Evolutionary conservation across 2,113 vertebrate genomes (phyloP), one percentile per base, ranked within the genome.

Genomic region (Anhinga anhinga): DNA sequence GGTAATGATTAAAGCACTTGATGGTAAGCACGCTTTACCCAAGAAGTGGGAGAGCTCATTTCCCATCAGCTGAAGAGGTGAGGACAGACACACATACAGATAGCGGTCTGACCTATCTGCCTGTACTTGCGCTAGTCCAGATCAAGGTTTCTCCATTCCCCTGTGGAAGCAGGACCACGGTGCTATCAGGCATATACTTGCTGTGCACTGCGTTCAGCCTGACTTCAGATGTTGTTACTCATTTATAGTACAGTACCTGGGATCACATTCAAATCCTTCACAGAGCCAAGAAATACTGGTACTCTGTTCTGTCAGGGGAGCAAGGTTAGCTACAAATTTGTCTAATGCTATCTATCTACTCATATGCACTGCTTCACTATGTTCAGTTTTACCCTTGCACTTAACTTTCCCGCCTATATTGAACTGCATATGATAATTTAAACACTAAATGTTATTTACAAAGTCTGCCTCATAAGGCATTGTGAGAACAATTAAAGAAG

Each of bases 401-500:
- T 65, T 49, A 52, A 36, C 40, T 50, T 81, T 29, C 45, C 30
- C 49, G 70, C 34, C 67, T 77, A 7, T 18, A 13, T 0, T 32
- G 45, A 94, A n/a, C 20, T n/a, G 38, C 19, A 40, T 49, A 25
- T 19, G 42, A 87, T 22, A 12, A 85, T 58, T 72, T 22, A 50
- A 86, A n/a, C 25, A 29, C 50, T n/a, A 83, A 45, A 49, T 8
- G 29, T 63, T 71, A 47, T 82, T 93, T 88, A 58, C 49, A 84
- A 34, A 47, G 71, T 32, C 89, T 67, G 65, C 36, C 69, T 90
- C 69, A 17, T 3, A 47, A 27, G 47, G 65, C 20, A 4, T 6
- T 30, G 38, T 34, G 34, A 89, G 55, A 86, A 78, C 83, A 95
- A 91, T 63, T 93, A 47, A 55, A 86, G 34, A 49, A 56, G 66